These are phyloP conservation scores for Urophycis tenuis DNA, from an alignment of 2,797 vertebrate genomes.

Conservation along the genomic window DNA sequence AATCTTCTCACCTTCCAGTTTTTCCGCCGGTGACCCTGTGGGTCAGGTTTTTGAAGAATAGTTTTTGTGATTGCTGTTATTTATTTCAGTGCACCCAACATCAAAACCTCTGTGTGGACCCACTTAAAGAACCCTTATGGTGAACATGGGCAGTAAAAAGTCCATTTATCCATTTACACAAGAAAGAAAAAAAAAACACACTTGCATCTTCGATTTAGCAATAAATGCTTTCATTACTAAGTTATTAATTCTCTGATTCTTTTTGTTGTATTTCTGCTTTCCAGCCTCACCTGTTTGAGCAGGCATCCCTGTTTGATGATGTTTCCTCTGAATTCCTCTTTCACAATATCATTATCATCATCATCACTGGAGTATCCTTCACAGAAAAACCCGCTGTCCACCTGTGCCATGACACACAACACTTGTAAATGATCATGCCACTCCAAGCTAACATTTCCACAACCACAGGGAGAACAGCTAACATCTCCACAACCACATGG, in stretches of 20 bases:
- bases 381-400: conserved; percentile 94
- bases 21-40: conserved; percentile 88
- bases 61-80: neutral
- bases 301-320: conserved; percentile 93
- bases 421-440: neutral
- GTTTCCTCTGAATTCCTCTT: conserved; percentile 90
- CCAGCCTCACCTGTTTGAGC: conserved; percentile 83
- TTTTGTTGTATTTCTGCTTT: too few relatives aligned
- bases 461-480: neutral
- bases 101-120: neutral
- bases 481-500: neutral
- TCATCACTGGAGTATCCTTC: conserved; percentile 97
- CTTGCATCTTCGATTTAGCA: neutral
- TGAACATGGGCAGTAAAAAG: neutral
- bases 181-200: too few relatives aligned
- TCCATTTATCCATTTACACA: neutral
- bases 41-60: neutral
- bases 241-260: too few relatives aligned
- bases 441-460: neutral
- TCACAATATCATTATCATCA: conserved; percentile 77
- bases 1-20: conserved; percentile 99
- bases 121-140: neutral
- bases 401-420: conserved; percentile 58
- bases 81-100: neutral
- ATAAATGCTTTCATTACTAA: neutral